Base-by-base conservation (phyloP, 2,113 vertebrate genomes). In the Daubentonia madagascariensis region DNA sequence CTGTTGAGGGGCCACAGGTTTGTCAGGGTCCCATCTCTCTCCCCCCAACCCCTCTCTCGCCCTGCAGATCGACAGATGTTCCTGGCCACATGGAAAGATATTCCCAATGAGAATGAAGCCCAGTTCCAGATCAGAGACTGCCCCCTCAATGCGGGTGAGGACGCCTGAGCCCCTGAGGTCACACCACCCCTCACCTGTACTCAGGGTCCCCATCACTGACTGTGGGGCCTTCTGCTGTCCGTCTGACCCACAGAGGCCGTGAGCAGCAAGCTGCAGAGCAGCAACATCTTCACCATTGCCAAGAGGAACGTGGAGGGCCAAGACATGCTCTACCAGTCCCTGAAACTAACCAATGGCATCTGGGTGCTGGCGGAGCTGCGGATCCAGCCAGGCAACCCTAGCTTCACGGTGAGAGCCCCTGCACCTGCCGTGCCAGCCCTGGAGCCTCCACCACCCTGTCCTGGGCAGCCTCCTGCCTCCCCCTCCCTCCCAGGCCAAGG, bases 311-410 rank as follows among this genome's bases (percentile, higher is more conserved):
- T 99, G 97, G 99, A 99, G 48, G 99, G 99, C 43, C 99, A 99
- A 97, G 99, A 99, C 98, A 99, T 99, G 99, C 99, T 99, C n/a
- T 99, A 99, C 98, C 99, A 99, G 98, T 99, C 99, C 72, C 99
- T 99, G 97, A 99, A 99, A 96, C 99, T 99, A 97, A 99, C 99
- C 98, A 99, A 99, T 0, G 99, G 99, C 98, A 99, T 99, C 98
- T 99, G 99, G 99, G 99, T 99, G 92, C 98, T 99, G 98, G 99
- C 99, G 0, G 99, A 99, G 98, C 99, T 99, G 23, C 99, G 99
- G 70, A 98, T 99, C 97, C 99, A 99, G 97, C 98, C 99, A 0
- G 99, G 99, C 96, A 99, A 98, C 92, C 98, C 99, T 88, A 99
- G 89, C 98, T 99, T 99, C 98, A 99, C 97, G 98, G 99, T 99